Conservation (phyloP, 2,113 vertebrate species). For the Uria aalge region DNA sequence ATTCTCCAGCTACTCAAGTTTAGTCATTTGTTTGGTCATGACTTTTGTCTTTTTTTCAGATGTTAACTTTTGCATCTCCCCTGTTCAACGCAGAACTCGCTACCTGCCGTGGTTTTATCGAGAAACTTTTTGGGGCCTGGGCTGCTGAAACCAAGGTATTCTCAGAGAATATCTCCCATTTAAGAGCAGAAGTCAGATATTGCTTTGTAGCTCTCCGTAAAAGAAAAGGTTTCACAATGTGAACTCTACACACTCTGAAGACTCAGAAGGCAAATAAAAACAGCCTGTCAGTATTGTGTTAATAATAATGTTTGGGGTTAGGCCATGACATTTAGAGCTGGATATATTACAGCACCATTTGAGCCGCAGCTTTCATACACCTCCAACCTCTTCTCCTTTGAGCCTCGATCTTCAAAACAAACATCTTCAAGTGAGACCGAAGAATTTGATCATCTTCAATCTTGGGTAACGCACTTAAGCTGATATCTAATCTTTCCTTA, state of each 20-base stretch:
- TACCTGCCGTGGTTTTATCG: not conserved
- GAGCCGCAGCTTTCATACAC: not conserved
- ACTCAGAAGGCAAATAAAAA: not conserved
- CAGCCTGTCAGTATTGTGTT: not conserved
- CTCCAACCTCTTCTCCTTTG: not conserved
- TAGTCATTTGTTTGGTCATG: not conserved
- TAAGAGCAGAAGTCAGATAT: not conserved
- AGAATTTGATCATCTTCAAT: not conserved
- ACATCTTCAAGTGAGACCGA: not conserved
- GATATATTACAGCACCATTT: not conserved
- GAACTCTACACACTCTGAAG: not conserved
- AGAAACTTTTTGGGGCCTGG: not conserved
- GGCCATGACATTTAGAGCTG: not conserved
- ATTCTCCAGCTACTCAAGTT: not conserved
- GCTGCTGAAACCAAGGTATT: not conserved
- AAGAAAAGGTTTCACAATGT: not conserved
- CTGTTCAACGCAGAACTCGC: not conserved
- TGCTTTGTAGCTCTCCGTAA: not conserved
- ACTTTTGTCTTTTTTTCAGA: not conserved
- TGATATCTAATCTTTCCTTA: not conserved
- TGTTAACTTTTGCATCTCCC: not conserved
- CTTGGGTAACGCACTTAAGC: not conserved
- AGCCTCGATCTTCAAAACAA: not conserved
- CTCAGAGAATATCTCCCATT: not conserved
- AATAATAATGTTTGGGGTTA: not conserved